A percentile compares a stretch with the other conserved stretches of the same genome.
Conservation (phyloP, 2,888 invertebrate species). For the Panorpa germanica region DNA sequence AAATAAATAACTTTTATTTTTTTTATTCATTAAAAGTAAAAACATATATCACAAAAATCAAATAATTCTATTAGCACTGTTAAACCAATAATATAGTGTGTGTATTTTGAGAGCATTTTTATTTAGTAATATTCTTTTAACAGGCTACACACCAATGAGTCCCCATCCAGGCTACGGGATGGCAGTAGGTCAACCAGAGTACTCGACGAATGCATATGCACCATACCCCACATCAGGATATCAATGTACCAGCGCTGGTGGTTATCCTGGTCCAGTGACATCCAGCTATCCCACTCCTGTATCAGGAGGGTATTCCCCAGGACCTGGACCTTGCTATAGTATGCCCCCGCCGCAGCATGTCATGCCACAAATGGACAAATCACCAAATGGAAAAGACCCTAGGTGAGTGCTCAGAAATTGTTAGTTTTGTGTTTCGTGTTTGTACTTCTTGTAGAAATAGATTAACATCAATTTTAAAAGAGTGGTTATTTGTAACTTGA, state of each 20-base stretch:
- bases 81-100: constrained; percentile 4
- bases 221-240: constrained; percentile 45
- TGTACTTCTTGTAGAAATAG: too few relatives aligned
- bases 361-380: constrained; percentile 52
- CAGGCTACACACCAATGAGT: constrained; percentile 68
- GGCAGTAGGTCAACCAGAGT: constrained; percentile 62
- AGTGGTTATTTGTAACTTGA: too few relatives aligned
- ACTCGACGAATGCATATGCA: constrained; percentile 55
- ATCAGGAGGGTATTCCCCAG: constrained; percentile 48
- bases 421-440: too few relatives aligned
- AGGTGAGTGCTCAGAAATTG: constrained; percentile 30
- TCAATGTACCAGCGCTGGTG: constrained; percentile 27
- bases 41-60: too few relatives aligned
- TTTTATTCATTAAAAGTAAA: constrained; percentile 2
- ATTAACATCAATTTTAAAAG: too few relatives aligned
- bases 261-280: constrained; percentile 33
- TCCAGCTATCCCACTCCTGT: constrained; percentile 47
- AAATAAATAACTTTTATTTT: constrained; percentile 1
- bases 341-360: constrained; percentile 73
- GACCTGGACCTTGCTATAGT: constrained; percentile 53
- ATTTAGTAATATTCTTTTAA: constrained; percentile 8
- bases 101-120: constrained; percentile 1
- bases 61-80: too few relatives aligned
- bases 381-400: constrained; percentile 44
- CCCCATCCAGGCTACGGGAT: constrained; percentile 74